Evolutionary conservation across 2,113 vertebrate genomes (phyloP).

Genomic region (Oncorhynchus tshawytscha): DNA sequence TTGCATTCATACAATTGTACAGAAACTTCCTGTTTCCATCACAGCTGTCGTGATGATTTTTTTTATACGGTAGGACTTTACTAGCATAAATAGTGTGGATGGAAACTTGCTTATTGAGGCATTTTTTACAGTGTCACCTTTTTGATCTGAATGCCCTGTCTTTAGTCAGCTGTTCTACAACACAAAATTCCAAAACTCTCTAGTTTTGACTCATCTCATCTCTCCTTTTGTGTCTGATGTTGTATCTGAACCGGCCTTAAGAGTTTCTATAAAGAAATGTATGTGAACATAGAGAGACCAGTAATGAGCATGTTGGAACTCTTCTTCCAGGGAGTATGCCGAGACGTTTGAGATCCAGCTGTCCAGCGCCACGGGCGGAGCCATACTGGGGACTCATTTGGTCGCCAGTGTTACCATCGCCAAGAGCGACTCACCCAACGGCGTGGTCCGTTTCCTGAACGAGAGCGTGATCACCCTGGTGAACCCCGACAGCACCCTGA

Average conservation of each 20-base stretch:
- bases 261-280: background rate
- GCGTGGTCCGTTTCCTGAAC: slow-evolving; percentile 84
- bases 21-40: too few relatives aligned
- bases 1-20: too few relatives aligned
- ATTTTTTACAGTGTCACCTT: too few relatives aligned
- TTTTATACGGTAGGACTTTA: too few relatives aligned
- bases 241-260: background rate
- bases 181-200: too few relatives aligned
- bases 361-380: slow-evolving; percentile 81
- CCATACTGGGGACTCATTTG: slow-evolving; percentile 80
- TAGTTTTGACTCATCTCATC: too few relatives aligned
- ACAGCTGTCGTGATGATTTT: too few relatives aligned
- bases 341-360: slow-evolving; percentile 89
- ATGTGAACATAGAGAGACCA: background rate
- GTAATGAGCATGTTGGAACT: background rate
- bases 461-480: slow-evolving; percentile 76
- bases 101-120: too few relatives aligned
- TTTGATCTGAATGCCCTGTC: too few relatives aligned
- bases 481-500: slow-evolving; percentile 77
- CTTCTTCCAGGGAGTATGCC: slow-evolving; percentile 76
- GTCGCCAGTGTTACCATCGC: slow-evolving; percentile 81
- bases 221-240: too few relatives aligned
- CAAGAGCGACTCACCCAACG: slow-evolving; percentile 83
- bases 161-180: too few relatives aligned
- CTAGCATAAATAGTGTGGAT: too few relatives aligned